phyloP scores from a whole-genome alignment of 1,140 invertebrate genomes.

The Hyphantria cunea region DNA sequence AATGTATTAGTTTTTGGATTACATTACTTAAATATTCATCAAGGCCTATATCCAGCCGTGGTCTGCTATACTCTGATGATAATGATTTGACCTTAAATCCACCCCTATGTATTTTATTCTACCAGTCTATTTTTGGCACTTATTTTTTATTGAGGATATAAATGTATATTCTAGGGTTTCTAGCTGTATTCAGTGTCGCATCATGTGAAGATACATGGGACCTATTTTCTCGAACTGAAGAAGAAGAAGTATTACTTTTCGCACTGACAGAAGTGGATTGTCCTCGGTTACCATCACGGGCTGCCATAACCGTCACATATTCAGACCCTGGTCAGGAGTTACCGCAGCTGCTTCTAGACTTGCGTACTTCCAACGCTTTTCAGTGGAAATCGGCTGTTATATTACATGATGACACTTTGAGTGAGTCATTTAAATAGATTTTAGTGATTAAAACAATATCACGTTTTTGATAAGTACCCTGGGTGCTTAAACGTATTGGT shows the following conservation, averaged over 20 bases:
- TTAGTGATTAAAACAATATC: too few species aligned
- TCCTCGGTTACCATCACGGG: slow-evolving; percentile 84
- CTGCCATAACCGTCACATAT: slow-evolving; percentile 87
- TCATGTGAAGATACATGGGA: slow-evolving; percentile 87
- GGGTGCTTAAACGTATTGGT: too few species aligned
- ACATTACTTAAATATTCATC: too few species aligned
- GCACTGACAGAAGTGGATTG: slow-evolving; percentile 87
- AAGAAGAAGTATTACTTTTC: slow-evolving; percentile 85
- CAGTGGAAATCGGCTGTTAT: slow-evolving; percentile 87
- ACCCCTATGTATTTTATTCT: too few species aligned
- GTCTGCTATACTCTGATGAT: too few species aligned
- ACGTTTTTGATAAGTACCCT: too few species aligned
- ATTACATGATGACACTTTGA: slow-evolving; percentile 86
- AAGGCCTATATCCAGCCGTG: too few species aligned
- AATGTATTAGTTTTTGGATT: too few species aligned
- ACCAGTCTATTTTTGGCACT: too few species aligned
- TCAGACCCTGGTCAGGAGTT: slow-evolving; percentile 85
- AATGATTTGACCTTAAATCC: too few species aligned
- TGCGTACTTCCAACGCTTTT: slow-evolving; percentile 83
- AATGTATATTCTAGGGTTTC: slow-evolving; percentile 81
- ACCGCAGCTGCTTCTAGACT: slow-evolving; percentile 88
- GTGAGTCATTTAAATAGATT: too few species aligned
- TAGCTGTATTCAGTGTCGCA: slow-evolving; percentile 86
- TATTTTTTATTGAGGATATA: too few species aligned
- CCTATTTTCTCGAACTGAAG: slow-evolving; percentile 82